A percentile compares a stretch with the other conserved stretches of the same genome.
Evolutionary conservation across 2,797 vertebrate genomes (phyloP).

Genomic region (Gymnoscopelus braueri): DNA sequence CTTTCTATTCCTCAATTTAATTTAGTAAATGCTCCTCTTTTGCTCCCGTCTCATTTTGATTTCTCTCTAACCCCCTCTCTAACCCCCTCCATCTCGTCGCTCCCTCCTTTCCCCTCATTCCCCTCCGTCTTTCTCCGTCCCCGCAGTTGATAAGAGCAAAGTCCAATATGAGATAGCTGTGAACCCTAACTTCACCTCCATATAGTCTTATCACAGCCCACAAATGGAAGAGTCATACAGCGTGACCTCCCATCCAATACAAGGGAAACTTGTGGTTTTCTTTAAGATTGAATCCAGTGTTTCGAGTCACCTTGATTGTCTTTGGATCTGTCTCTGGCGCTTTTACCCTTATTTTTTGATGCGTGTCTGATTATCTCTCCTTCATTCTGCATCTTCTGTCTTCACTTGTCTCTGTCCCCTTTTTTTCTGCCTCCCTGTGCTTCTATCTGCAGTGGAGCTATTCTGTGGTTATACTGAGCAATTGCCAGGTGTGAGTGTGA

Average conservation of each 20-base stretch:
- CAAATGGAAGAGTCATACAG: not conserved
- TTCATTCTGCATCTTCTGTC: not conserved
- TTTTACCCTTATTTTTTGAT: not conserved
- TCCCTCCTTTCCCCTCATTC: slow-evolving; percentile 6
- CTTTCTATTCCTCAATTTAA: slow-evolving; percentile 15
- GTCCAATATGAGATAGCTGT: slow-evolving; percentile 2
- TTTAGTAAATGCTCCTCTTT: slow-evolving; percentile 42
- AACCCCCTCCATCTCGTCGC: not conserved
- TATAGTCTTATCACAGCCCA: slow-evolving; percentile 14
- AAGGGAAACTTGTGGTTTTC: not conserved
- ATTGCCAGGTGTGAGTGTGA: too few species aligned
- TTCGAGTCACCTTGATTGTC: not conserved
- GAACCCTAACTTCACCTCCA: slow-evolving; percentile 25
- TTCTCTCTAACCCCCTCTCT: slow-evolving; percentile 10
- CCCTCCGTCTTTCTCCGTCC: slow-evolving; percentile 22
- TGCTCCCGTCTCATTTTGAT: not conserved
- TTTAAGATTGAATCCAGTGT: not conserved
- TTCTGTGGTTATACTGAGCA: too few species aligned
- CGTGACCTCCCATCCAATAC: not conserved
- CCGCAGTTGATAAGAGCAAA: slow-evolving; percentile 34
- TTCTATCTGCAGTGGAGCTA: not conserved
- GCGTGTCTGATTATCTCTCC: not conserved
- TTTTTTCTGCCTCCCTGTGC: not conserved
- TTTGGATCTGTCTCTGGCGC: not conserved
- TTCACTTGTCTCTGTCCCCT: not conserved